A percentile compares a stretch with the other conserved stretches of the same genome.
Conservation (phyloP, 2,888 invertebrate genomes). For the Urechis unicinctus region DNA sequence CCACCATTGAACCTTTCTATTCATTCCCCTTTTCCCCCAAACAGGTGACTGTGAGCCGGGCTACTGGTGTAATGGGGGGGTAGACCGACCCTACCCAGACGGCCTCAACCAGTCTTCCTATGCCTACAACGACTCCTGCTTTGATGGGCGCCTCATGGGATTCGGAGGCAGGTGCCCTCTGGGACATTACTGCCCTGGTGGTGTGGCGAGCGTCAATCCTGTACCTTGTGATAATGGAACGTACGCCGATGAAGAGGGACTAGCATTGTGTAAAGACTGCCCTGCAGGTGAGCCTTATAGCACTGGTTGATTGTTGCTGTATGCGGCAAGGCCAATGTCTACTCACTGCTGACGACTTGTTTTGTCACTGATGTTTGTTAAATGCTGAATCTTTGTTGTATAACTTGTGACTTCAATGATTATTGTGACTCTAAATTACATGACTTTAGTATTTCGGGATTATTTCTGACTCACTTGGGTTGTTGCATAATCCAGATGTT, state of each 20-base stretch:
- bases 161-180: slow-evolving; percentile 38
- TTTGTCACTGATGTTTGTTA: too few species aligned
- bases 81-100: slow-evolving; percentile 35
- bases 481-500: too few species aligned
- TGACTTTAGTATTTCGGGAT: too few species aligned
- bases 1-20: too few species aligned
- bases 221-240: slow-evolving; percentile 40
- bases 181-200: slow-evolving; percentile 40
- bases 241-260: slow-evolving; percentile 35
- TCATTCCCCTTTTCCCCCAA: too few species aligned
- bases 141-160: slow-evolving; percentile 32
- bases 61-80: slow-evolving; percentile 40
- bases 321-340: too few species aligned
- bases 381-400: too few species aligned
- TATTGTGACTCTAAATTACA: too few species aligned
- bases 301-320: neutral
- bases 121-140: slow-evolving; percentile 30
- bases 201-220: slow-evolving; percentile 30
- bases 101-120: slow-evolving; percentile 28
- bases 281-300: slow-evolving; percentile 28
- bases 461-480: too few species aligned
- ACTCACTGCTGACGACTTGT: too few species aligned
- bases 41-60: slow-evolving; percentile 39
- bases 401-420: too few species aligned
- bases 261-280: slow-evolving; percentile 31